Evolutionary conservation across 2,888 invertebrate species (phyloP), one percentile per base, ranked within the genome.

Genomic region (Acronicta alni): DNA sequence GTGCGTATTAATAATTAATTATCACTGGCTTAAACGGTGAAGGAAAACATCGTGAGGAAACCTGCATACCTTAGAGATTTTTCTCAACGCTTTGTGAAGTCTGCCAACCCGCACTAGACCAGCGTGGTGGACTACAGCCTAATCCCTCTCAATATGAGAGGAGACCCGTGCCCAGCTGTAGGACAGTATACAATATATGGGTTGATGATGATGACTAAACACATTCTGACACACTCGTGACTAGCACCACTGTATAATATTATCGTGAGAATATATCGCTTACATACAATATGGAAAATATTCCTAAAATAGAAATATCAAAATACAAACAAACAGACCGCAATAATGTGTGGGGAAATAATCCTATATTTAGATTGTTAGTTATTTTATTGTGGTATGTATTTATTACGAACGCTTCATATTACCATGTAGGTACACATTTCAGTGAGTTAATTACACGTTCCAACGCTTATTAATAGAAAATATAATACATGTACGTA

Each of bases 391-490:
- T 42, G 18, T 32, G n/a, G 17, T 41, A 35, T 48, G 17, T 41
- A 35, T 48, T 44, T 26, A 16, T n/a, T 39, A 39, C 16, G 44
- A 15, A 38, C 32, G 18, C 63, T 63, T 43, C 12, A 37, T 63
- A 37, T 55, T 46, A 9, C 30, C 55, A 15, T 26, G 38, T n/a
- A n/a, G n/a, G n/a, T n/a, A n/a, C 23, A 17, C 12, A 46, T 20
- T 42, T 32, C 42, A 16, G 12, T 14, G 18, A 18, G 47, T 44
- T 44, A 61, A 61, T 54, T 20, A 61, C n/a, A n/a, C n/a, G n/a
- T n/a, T n/a, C n/a, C n/a, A n/a, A n/a, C n/a, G n/a, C n/a, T n/a
- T n/a, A n/a, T n/a, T n/a, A n/a, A 32, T 12, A 15, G 20, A 42
- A 30, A 10, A n/a, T 47, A 37, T 43, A 12, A 30, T 43, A 61